Evolutionary conservation across 2,888 invertebrate genomes (phyloP).

Genomic region (Nemoura dubitans): DNA sequence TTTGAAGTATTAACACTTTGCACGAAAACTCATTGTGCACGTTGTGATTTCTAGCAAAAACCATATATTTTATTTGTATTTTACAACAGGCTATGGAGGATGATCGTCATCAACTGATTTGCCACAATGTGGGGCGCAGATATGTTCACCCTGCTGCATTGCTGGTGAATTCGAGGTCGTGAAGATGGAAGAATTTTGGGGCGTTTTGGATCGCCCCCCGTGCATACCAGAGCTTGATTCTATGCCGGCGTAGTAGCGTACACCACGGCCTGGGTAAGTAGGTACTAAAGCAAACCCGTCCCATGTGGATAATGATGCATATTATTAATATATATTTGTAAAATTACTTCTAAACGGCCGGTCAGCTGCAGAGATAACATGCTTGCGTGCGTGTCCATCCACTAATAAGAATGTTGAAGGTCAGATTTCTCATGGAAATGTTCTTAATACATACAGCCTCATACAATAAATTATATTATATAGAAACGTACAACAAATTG

Average conservation of each 20-base stretch:
- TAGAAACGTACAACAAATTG: too few relatives aligned
- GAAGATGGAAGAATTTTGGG: conserved; percentile 32
- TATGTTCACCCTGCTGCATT: neutral
- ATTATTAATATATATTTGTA: neutral
- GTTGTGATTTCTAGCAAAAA: conserved; percentile 28
- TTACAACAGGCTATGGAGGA: conserved; percentile 29
- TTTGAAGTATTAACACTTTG: neutral
- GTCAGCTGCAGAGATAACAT: neutral
- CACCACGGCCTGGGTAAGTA: conserved; percentile 36
- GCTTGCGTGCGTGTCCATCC: neutral
- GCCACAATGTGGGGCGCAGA: neutral
- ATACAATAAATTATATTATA: too few relatives aligned
- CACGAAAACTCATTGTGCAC: neutral
- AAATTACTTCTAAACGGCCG: neutral
- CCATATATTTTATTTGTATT: neutral
- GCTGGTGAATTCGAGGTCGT: conserved; percentile 19
- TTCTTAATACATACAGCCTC: neutral
- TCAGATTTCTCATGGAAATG: neutral
- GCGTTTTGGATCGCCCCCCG: conserved; percentile 31
- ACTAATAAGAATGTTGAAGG: neutral
- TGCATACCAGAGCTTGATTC: neutral
- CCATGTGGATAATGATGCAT: neutral
- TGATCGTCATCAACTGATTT: neutral
- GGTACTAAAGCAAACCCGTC: neutral
- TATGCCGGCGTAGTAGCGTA: conserved; percentile 33